Conservation (phyloP, 2,888 invertebrate species). For the Notocelia uddmanniana region DNA sequence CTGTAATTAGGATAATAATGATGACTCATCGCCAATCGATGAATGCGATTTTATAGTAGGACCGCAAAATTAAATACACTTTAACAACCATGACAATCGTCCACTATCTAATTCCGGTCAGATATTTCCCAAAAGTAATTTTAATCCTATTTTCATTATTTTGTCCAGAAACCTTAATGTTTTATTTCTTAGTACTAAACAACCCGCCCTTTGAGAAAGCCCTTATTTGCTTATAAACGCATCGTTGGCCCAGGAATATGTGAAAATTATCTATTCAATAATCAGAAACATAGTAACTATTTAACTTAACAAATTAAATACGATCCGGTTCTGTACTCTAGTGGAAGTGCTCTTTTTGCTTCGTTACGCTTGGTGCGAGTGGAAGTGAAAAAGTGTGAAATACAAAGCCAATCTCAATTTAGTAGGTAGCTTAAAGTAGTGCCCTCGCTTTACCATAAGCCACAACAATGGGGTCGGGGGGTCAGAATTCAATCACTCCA, state of each 20-base stretch:
- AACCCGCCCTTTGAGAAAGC: background rate
- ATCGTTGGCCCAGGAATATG: background rate
- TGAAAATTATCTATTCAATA: constrained; percentile 9
- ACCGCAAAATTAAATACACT: no score
- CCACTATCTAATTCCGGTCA: no score
- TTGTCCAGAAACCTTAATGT: background rate
- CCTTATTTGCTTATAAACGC: background rate
- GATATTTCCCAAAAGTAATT: background rate
- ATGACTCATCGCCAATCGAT: no score
- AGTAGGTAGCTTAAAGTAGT: background rate
- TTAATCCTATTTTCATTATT: background rate
- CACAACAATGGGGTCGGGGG: constrained; percentile 16
- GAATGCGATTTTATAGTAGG: no score
- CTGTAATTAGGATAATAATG: no score
- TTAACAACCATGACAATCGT: no score
- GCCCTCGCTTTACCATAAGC: constrained; percentile 7
- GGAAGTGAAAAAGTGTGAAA: background rate
- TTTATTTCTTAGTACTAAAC: background rate
- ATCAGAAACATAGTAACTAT: background rate
- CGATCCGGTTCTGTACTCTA: background rate
- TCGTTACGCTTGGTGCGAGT: background rate
- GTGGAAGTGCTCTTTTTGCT: background rate
- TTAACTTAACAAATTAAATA: background rate
- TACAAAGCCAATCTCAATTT: background rate
- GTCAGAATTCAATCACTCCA: constrained; percentile 16